These are phyloP conservation scores for Phylloscopus whistleri DNA, from an alignment of 2,113 vertebrate genomes.

Conservation along the genomic window DNA sequence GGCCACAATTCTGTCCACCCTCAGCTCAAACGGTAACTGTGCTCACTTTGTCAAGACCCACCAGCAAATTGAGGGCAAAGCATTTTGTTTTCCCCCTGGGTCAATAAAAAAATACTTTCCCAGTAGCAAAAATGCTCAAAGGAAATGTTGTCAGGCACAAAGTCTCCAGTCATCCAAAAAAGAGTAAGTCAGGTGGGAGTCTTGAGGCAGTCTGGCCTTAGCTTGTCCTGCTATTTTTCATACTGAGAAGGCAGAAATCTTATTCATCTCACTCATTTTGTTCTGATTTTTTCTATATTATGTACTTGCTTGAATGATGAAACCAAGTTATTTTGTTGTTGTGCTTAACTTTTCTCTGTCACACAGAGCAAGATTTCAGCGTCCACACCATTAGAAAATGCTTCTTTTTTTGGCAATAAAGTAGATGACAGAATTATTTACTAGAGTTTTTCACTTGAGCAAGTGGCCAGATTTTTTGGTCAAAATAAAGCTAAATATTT, in stretches of 20 bases:
- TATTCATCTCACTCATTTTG: neutral
- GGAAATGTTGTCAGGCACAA: neutral
- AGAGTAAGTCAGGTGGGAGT: neutral
- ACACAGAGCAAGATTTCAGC: neutral
- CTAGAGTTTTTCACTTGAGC: neutral
- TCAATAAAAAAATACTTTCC: neutral
- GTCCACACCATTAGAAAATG: neutral
- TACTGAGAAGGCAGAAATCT: neutral
- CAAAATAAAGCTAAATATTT: neutral
- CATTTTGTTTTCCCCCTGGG: neutral
- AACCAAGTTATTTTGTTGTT: neutral
- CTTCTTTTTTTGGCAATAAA: neutral
- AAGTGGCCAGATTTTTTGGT: neutral
- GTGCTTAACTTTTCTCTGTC: neutral
- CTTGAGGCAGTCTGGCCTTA: neutral
- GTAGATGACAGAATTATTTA: neutral
- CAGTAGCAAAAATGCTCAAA: neutral
- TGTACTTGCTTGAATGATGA: neutral
- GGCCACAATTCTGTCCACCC: neutral
- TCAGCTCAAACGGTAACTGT: neutral
- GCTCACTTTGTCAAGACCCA: neutral
- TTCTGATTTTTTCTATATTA: neutral
- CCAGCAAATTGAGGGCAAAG: neutral
- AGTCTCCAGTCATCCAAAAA: neutral
- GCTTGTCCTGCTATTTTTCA: neutral